These are phyloP conservation scores for Parasteatoda tepidariorum DNA, from an alignment of 1,140 invertebrate species.

Conservation along the genomic window DNA sequence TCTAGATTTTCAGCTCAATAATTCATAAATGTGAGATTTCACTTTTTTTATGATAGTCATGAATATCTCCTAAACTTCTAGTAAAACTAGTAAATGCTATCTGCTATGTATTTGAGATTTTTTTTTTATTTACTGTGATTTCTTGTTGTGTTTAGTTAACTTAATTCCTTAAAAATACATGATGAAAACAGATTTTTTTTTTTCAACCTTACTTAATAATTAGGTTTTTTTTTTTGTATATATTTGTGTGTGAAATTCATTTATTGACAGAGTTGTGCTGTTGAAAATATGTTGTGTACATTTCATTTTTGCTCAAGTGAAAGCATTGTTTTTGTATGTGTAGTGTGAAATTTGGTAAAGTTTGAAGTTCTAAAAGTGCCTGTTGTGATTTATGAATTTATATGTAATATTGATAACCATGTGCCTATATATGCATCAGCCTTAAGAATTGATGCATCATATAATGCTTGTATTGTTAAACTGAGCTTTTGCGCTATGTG, in stretches of 20 bases:
- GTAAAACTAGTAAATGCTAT: too few relatives aligned
- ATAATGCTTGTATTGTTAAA: slow-evolving; percentile 44
- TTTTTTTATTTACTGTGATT: too few relatives aligned
- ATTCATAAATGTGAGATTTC: too few relatives aligned
- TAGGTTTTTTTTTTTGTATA: slow-evolving; percentile 47
- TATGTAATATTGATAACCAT: slow-evolving; percentile 28
- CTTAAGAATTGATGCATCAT: slow-evolving; percentile 16
- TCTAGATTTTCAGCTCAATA: too few relatives aligned
- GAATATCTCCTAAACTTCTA: too few relatives aligned
- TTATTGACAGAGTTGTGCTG: slow-evolving; percentile 16
- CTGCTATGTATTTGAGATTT: too few relatives aligned
- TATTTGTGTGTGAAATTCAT: slow-evolving; percentile 23
- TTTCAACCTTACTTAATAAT: slow-evolving; percentile 46
- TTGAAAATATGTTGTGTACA: slow-evolving; percentile 31
- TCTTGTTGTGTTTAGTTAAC: too few relatives aligned
- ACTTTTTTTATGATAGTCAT: too few relatives aligned
- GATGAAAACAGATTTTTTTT: not conserved
- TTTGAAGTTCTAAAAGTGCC: slow-evolving; percentile 50
- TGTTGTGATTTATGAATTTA: slow-evolving; percentile 30
- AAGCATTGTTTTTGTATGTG: slow-evolving; percentile 33
- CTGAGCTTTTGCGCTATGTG: slow-evolving; percentile 41
- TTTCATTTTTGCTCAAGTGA: slow-evolving; percentile 58
- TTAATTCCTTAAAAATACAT: not conserved
- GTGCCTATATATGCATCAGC: slow-evolving; percentile 41
- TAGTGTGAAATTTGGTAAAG: slow-evolving; percentile 16